phyloP scores from a whole-genome alignment of 2,113 vertebrate genomes.

The Ascaphus truei region DNA sequence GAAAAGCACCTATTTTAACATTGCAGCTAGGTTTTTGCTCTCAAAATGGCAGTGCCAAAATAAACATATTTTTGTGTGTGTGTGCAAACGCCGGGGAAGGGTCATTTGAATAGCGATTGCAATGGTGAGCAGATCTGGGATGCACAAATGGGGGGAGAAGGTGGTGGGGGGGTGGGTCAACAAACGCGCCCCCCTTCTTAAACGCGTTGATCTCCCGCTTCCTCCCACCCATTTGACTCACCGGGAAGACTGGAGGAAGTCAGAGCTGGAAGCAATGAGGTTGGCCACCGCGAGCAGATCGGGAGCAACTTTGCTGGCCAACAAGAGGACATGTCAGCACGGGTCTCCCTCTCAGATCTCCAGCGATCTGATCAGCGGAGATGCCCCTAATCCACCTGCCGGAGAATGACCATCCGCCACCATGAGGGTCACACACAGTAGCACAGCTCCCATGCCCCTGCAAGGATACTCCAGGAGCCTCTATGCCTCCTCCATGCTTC shows the following conservation, averaged over 20 bases:
- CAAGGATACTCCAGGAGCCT: not conserved
- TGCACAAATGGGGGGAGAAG: not conserved
- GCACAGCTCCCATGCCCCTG: not conserved
- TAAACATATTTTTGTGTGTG: not conserved
- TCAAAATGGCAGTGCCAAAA: not conserved
- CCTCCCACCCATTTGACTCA: not conserved
- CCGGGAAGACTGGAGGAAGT: not conserved
- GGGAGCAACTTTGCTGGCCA: slow-evolving; percentile 1
- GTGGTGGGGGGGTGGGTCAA: too few species aligned
- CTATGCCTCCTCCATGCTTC: not conserved
- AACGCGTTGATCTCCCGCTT: not conserved
- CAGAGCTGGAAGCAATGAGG: too few species aligned
- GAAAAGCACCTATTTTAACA: not conserved
- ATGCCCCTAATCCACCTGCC: not conserved
- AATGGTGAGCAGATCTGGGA: too few species aligned
- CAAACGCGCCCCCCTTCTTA: not conserved
- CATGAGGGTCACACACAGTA: not conserved
- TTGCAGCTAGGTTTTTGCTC: not conserved
- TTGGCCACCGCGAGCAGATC: slow-evolving; percentile 7
- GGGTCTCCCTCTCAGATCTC: not conserved
- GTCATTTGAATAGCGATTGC: not conserved
- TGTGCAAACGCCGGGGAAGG: not conserved
- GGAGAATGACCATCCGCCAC: not conserved
- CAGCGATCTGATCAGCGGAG: not conserved
- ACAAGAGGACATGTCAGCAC: slow-evolving; percentile 1